These are phyloP conservation scores for Hydropsyche betteni DNA, from an alignment of 2,888 invertebrate genomes.

Conservation along the genomic window DNA sequence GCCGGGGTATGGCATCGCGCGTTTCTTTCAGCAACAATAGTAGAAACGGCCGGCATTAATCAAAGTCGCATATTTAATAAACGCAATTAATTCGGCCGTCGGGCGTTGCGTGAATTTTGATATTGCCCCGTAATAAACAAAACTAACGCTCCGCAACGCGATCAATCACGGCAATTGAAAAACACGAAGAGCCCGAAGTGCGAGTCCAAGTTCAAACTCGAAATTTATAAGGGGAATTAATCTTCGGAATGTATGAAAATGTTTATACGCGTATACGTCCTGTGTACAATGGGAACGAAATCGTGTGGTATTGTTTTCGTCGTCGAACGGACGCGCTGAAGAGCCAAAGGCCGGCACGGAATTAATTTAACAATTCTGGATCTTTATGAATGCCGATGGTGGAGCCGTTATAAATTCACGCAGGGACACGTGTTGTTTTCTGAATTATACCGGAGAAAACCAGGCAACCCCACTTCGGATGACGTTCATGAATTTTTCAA, in stretches of 20 bases:
- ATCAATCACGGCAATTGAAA: constrained; percentile 29
- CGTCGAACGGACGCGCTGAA: too few species aligned
- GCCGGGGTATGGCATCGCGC: too few species aligned
- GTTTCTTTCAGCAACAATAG: neutral
- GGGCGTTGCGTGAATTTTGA: constrained; percentile 34
- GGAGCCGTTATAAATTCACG: too few species aligned
- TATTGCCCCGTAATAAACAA: constrained; percentile 29
- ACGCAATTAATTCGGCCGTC: constrained; percentile 35
- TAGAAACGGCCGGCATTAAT: constrained; percentile 25
- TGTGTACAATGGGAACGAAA: too few species aligned
- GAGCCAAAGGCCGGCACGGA: too few species aligned
- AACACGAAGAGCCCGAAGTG: constrained; percentile 8
- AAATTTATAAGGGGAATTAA: constrained; percentile 20
- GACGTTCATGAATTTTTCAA: constrained; percentile 51
- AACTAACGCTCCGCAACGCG: constrained; percentile 25
- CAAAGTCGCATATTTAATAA: constrained; percentile 36
- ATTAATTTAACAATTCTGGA: too few species aligned
- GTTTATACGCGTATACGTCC: too few species aligned
- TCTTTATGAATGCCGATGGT: too few species aligned
- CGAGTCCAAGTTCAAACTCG: constrained; percentile 19
- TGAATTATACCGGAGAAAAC: constrained; percentile 23
- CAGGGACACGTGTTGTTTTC: constrained; percentile 17
- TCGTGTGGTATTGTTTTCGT: too few species aligned
- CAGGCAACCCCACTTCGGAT: constrained; percentile 42
- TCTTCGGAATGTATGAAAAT: neutral